Conservation (phyloP, 2,888 invertebrate species). For the Thecocarcelia acutangulata region DNA sequence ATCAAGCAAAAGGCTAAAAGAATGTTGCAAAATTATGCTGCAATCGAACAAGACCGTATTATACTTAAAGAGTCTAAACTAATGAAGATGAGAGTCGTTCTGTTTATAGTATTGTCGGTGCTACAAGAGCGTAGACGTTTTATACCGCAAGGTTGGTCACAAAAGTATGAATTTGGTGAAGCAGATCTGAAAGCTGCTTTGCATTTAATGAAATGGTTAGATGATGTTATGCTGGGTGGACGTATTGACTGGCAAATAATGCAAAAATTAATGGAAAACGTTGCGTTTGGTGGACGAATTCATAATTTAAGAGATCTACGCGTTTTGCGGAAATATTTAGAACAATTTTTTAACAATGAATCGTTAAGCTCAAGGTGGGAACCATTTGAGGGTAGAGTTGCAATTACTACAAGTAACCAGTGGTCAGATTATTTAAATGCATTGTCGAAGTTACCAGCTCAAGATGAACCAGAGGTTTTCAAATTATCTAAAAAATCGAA, state of each 20-base stretch:
- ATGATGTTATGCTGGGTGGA: slow-evolving; percentile 73
- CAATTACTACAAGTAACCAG: slow-evolving; percentile 78
- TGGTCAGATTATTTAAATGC: slow-evolving; percentile 79
- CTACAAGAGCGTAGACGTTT: slow-evolving; percentile 95
- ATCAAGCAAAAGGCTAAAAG: slow-evolving; percentile 90
- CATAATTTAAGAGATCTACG: slow-evolving; percentile 88
- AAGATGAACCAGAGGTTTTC: slow-evolving; percentile 78
- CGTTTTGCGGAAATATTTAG: slow-evolving; percentile 82
- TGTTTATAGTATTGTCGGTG: slow-evolving; percentile 94
- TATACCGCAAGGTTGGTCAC: slow-evolving; percentile 95
- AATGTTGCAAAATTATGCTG: slow-evolving; percentile 87
- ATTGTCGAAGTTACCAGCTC: slow-evolving; percentile 78
- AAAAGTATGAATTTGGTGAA: slow-evolving; percentile 93
- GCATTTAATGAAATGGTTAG: slow-evolving; percentile 82
- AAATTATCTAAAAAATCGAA: slow-evolving; percentile 79
- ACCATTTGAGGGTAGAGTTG: slow-evolving; percentile 82
- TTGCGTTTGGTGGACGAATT: slow-evolving; percentile 93
- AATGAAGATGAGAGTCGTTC: slow-evolving; percentile 86
- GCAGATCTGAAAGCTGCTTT: slow-evolving; percentile 90
- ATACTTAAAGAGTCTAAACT: slow-evolving; percentile 79
- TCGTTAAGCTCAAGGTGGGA: slow-evolving; percentile 84
- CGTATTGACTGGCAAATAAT: slow-evolving; percentile 87
- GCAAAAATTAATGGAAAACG: slow-evolving; percentile 88
- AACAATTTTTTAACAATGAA: slow-evolving; percentile 84
- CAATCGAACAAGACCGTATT: slow-evolving; percentile 69